phyloP scores from a whole-genome alignment of 2,797 vertebrate genomes.

The Sebastes miniatus region DNA sequence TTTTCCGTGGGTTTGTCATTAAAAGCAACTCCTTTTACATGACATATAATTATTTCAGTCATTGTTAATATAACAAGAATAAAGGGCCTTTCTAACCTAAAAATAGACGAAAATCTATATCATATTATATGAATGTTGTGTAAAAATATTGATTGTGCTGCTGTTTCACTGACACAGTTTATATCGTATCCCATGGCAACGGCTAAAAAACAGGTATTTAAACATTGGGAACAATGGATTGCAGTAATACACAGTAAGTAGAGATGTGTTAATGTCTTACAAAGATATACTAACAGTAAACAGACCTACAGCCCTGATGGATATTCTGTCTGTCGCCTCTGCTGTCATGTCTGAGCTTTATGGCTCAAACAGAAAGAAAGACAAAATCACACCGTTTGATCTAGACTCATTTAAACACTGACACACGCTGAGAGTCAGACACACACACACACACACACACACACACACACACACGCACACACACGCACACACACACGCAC shows the following conservation, averaged over 20 bases:
- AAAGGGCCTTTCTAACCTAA: no score
- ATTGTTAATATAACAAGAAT: not conserved
- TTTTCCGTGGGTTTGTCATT: not conserved
- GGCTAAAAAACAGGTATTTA: not conserved
- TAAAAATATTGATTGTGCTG: no score
- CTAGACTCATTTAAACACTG: conserved; percentile 32
- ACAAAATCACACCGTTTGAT: conserved; percentile 38
- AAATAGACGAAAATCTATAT: no score
- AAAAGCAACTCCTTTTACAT: not conserved
- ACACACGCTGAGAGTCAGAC: conserved; percentile 7
- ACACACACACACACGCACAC: not conserved
- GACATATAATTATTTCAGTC: not conserved
- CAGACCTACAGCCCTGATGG: not conserved
- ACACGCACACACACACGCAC: not conserved
- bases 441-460: not conserved
- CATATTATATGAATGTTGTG: no score
- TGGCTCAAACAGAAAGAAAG: conserved; percentile 23
- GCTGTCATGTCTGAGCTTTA: not conserved
- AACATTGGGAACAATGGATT: not conserved
- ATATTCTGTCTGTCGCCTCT: not conserved
- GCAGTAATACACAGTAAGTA: not conserved
- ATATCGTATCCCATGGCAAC: no score
- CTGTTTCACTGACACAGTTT: no score
- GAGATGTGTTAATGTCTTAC: not conserved
- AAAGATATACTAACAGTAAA: not conserved